Conservation (phyloP, 35 echinoderm and acorn worm species). For the Holothuria glaberrima region DNA sequence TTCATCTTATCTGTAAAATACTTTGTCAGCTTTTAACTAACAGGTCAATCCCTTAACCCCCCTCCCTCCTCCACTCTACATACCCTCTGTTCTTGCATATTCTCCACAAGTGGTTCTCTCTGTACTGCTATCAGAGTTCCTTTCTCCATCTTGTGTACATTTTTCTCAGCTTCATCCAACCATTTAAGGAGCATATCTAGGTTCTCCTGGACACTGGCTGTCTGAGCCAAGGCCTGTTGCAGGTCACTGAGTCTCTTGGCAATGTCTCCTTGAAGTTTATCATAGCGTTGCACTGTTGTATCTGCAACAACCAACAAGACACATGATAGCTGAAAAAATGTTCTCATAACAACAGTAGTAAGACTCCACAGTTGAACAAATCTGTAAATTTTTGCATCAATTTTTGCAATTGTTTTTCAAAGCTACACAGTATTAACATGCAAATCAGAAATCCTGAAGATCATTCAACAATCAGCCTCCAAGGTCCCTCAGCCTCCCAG, state of each 20-base stretch:
- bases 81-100: conserved; percentile 96
- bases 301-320: not conserved
- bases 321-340: not conserved
- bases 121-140: conserved; percentile 83
- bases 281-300: conserved; percentile 64
- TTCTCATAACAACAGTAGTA: not conserved
- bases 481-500: no score
- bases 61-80: no score
- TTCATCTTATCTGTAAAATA: no score
- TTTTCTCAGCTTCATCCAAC: conserved; percentile 91
- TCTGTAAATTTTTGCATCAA: no score
- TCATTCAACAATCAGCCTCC: no score
- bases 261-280: conserved; percentile 75
- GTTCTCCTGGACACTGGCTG: conserved; percentile 81
- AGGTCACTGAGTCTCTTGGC: conserved; percentile 68
- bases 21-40: no score
- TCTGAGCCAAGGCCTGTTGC: conserved; percentile 82
- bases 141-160: conserved; percentile 92
- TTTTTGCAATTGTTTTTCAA: no score
- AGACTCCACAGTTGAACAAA: no score
- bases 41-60: no score
- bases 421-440: no score
- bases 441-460: not conserved
- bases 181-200: conserved; percentile 83
- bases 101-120: conserved; percentile 85